Evolutionary conservation across 2,888 invertebrate species (phyloP).

Genomic region (Lamproptera curius): DNA sequence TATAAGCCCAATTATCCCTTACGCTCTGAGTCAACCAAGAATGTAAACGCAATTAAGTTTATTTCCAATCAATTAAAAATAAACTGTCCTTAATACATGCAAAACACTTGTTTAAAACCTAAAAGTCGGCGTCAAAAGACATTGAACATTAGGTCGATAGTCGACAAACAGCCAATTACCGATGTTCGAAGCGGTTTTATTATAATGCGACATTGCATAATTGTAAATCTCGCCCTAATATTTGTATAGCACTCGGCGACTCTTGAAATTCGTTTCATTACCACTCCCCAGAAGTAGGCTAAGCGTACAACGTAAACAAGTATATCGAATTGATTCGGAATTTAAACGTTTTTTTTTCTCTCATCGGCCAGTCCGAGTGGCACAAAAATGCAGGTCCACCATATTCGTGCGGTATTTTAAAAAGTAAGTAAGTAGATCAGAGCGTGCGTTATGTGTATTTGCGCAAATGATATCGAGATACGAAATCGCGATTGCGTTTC

Average conservation of each 20-base stretch:
- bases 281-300: conserved; percentile 12
- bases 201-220: conserved; percentile 14
- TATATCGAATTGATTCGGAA: conserved; percentile 6
- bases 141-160: background rate
- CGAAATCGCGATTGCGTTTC: conserved; percentile 5
- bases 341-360: conserved; percentile 10
- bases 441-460: conserved; percentile 1
- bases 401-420: conserved; percentile 10
- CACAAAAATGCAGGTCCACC: conserved; percentile 15
- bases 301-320: conserved; percentile 10
- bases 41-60: conserved; percentile 1
- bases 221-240: conserved; percentile 2
- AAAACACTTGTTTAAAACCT: conserved; percentile 1
- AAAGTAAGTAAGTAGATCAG: conserved; percentile 20
- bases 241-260: background rate
- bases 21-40: background rate
- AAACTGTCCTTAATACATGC: conserved; percentile 1
- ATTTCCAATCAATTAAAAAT: background rate
- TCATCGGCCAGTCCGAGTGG: conserved; percentile 11
- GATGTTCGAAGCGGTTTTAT: background rate
- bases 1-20: too few species aligned
- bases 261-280: conserved; percentile 13
- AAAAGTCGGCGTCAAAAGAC: background rate
- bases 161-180: background rate
- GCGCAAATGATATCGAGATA: conserved; percentile 10